Evolutionary conservation across 2,797 vertebrate genomes (phyloP), one percentile per base, ranked within the genome.

Genomic region (Enoplosus armatus): DNA sequence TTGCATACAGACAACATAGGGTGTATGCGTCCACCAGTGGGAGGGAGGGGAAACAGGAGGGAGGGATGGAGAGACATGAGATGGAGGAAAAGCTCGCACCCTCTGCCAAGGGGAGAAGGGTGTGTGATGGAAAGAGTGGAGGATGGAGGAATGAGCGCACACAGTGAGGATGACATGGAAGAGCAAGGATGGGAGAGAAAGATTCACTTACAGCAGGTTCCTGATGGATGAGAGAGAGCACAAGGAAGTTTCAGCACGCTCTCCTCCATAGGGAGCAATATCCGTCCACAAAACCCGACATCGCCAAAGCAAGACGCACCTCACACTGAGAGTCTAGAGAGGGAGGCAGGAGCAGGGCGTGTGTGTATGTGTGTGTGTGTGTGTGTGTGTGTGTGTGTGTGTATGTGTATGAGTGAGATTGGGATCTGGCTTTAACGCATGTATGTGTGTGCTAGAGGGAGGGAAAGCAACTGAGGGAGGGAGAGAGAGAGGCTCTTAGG

Each of bases 141-240:
- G 66, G 76, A 61, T 43, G 74, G 59, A 71, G 59, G 51, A 84
- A 72, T 48, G 74, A 73, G 59, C 9, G 35, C 70, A 75, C 61
- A 58, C 24, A 12, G 41, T 22, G 2, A 12, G 70, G 65, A 73
- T 48, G 53, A 20, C 29, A 24, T 61, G 55, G 71, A 69, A 66
- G 63, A 73, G 43, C 15, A 14, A 41, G 76, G 39, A 68, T 26
- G n/a, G 1, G 69, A 54, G 60, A 48, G 47, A 73, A 33, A 74
- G 64, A 53, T 89, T 48, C 87, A 93, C 93, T 94, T 76, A 91
- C 90, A 88, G 86, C 56, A 45, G 80, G 72, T 69, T 87, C 72
- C 77, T 88, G 77, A 85, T 71, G 70, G 87, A 83, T 58, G 79
- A 82, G 54, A 67, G 56, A 73, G 62, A 75, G 80, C 15, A 43